Evolutionary conservation across 1,140 invertebrate species (phyloP), one percentile per base, ranked within the genome.

Genomic region (Drosophila repleta): DNA sequence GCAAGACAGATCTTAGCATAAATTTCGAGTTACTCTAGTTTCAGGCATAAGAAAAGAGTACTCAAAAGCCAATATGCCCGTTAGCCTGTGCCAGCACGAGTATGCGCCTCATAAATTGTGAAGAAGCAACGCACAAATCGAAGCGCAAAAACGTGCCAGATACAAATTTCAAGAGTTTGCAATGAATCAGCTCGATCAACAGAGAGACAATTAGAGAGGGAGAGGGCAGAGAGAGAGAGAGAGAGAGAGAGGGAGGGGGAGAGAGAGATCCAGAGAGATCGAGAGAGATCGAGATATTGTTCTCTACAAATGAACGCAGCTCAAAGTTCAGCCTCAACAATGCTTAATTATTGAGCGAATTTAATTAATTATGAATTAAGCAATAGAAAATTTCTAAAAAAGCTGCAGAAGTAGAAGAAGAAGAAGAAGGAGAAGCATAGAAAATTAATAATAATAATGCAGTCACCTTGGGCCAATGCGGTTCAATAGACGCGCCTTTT

Each of bases 401-500:
- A 20, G n/a, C n/a, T n/a, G n/a, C n/a, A n/a, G n/a, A n/a, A n/a
- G n/a, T n/a, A n/a, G n/a, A n/a, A n/a, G n/a, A n/a, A n/a, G n/a
- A n/a, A n/a, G n/a, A n/a, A n/a, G n/a, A n/a, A n/a, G n/a, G n/a
- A n/a, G n/a, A n/a, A n/a, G n/a, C n/a, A 52, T 1, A 39, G 13
- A 39, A 4, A 29, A 39, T 39, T 55, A 24, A 15, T 39, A 55
- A 55, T 55, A 39, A 15, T 26, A 24, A 8, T 24, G 26, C 18
- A 3, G 5, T 24, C 17, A n/a, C 32, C 39, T 43, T 43, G 39
- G 18, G 39, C 39, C 39, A 43, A 8, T 43, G 48, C 61, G 26
- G 82, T 85, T 85, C 82, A 85, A 82, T 87, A 85, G 74, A 85
- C 82, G 32, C 17, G 62, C 74, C 81, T 49, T 63, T 60, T 78